A percentile compares a stretch with the other conserved stretches of the same genome.
phyloP scores from a whole-genome alignment of 1,140 invertebrate genomes.

The Steinernema khuongi region DNA sequence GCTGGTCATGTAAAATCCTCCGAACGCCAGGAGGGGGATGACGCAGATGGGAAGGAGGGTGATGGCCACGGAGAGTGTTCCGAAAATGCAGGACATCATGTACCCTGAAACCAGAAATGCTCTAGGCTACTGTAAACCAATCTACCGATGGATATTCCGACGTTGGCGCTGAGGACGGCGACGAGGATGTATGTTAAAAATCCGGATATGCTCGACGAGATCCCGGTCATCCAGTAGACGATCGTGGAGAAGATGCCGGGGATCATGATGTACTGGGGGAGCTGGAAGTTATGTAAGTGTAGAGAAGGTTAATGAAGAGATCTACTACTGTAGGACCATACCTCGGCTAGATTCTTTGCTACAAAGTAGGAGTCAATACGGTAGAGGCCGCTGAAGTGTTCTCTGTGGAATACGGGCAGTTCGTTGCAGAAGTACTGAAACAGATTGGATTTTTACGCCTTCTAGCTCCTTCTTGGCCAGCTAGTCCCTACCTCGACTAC shows the following conservation, averaged over 20 bases:
- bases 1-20: constrained; percentile 79
- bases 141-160: constrained; percentile 82
- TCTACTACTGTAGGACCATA: constrained; percentile 37
- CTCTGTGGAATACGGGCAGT: constrained; percentile 79
- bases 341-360: constrained; percentile 66
- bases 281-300: constrained; percentile 41
- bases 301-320: not conserved
- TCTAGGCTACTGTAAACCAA: constrained; percentile 29
- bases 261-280: constrained; percentile 66
- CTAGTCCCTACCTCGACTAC: constrained; percentile 49
- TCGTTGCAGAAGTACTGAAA: constrained; percentile 82
- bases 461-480: too few relatives aligned
- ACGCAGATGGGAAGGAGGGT: constrained; percentile 81
- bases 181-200: constrained; percentile 73
- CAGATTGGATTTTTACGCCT: constrained; percentile 69
- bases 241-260: constrained; percentile 78
- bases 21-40: constrained; percentile 85
- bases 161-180: constrained; percentile 77
- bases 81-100: constrained; percentile 77
- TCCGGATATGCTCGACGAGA: constrained; percentile 69
- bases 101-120: constrained; percentile 67
- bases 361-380: constrained; percentile 84
- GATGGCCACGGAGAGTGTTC: constrained; percentile 74
- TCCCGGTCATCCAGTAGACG: constrained; percentile 69
- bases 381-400: constrained; percentile 85